Conservation (phyloP, 1,140 invertebrate genomes). For the Charaxes varanes region DNA sequence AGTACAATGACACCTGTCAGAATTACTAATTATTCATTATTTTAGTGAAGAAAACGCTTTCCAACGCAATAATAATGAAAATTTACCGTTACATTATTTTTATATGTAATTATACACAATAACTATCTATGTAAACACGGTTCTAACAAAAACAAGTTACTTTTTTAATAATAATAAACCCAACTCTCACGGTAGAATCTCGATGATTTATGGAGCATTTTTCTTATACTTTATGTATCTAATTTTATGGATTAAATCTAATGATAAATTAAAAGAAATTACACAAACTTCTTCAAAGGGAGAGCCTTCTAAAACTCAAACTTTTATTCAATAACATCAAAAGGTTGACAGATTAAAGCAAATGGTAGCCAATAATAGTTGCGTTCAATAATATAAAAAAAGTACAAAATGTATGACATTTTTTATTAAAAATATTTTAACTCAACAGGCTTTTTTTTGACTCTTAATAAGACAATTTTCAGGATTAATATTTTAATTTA, state of each 20-base stretch:
- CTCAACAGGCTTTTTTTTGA: too few relatives aligned
- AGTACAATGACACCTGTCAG: constrained; percentile 61
- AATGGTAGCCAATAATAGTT: constrained; percentile 53
- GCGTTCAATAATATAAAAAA: constrained; percentile 32
- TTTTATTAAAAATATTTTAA: too few relatives aligned
- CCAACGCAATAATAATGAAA: constrained; percentile 3
- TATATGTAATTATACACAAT: constrained; percentile 7
- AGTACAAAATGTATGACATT: too few relatives aligned
- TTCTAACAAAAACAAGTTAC: constrained; percentile 6
- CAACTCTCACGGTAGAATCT: constrained; percentile 39
- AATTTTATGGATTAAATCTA: constrained; percentile 11
- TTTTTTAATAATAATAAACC: constrained; percentile 28
- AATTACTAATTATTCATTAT: constrained; percentile 18
- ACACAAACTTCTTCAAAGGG: constrained; percentile 27
- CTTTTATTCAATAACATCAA: constrained; percentile 71
- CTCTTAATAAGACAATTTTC: too few relatives aligned
- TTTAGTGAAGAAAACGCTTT: constrained; percentile 11
- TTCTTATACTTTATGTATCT: constrained; percentile 9
- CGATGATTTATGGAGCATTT: constrained; percentile 29
- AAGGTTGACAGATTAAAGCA: constrained; percentile 69
- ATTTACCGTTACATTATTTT: constrained; percentile 4
- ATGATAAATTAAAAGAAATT: constrained; percentile 23
- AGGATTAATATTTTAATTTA: too few relatives aligned
- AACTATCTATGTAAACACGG: constrained; percentile 15
- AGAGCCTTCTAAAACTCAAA: constrained; percentile 32